Evolutionary conservation across 1,140 invertebrate species (phyloP), one percentile per base, ranked within the genome.

Genomic region (Eumaeus atala): DNA sequence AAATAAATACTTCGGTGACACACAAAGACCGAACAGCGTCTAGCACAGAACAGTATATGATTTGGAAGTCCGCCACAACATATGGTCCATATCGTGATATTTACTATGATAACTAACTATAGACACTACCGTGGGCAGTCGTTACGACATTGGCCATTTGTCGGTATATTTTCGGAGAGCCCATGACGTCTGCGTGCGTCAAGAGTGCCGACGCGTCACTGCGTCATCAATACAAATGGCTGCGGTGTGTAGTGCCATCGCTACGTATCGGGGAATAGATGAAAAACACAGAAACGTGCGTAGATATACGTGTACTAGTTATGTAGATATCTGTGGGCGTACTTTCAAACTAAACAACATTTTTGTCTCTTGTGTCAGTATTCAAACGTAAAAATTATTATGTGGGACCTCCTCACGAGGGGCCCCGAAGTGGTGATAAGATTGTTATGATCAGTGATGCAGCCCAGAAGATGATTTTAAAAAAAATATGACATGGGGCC

Each of bases 131-230:
- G 35, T 37, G 35, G 35, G 35, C 35, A 37, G 12, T 12, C 0
- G 5, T 40, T 40, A 40, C 38, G 40, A 17, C 16, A 14, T 1
- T 28, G 21, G 21, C 21, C 21, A 6, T 6, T 28, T 6, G 21
- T 28, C 21, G 21, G 17, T 44, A 9, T 44, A 44, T 44, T 44
- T 44, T 14, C 16, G 40, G 40, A 44, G 40, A 16, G 40, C 12
- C 40, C 14, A 14, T 44, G 40, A 44, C 40, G 40, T 44, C 14
- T 14, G 16, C 12, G 14, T 44, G 17, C 40, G 40, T 44, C 12
- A 44, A 14, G 12, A 4, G 6, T 44, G 21, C 21, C 21, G 40
- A 44, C 40, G 40, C 40, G 16, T 12, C 40, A 9, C 40, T 28
- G 1, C 40, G 40, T 44, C 40, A 44, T 44, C 12, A 4, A 44